These are phyloP conservation scores for Nerophis ophidion DNA, from an alignment of 2,113 vertebrate species.

Conservation along the genomic window DNA sequence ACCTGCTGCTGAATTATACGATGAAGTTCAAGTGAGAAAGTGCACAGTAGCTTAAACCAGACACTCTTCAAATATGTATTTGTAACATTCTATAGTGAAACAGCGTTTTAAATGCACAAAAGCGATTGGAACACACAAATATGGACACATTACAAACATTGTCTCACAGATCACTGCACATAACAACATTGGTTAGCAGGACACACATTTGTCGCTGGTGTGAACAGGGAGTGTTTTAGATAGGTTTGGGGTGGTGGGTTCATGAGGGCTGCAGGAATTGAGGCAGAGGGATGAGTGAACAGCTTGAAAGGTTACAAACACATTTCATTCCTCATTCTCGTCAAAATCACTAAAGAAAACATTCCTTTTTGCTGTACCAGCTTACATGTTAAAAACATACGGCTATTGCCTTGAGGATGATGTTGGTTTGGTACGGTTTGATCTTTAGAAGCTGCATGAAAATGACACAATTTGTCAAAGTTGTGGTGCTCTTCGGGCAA, in stretches of 20 bases:
- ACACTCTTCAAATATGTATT: too few relatives aligned
- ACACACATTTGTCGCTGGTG: slow-evolving; percentile 33
- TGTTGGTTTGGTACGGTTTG: slow-evolving; percentile 8
- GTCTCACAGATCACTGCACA: slow-evolving; percentile 20
- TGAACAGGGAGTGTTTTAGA: slow-evolving; percentile 28
- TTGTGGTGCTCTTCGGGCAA: slow-evolving; percentile 13
- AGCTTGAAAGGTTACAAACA: slow-evolving; percentile 50
- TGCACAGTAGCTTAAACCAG: too few relatives aligned
- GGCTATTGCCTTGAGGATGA: slow-evolving; percentile 1
- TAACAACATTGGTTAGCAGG: slow-evolving; percentile 39
- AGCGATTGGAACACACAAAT: slow-evolving; percentile 1
- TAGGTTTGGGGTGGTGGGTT: slow-evolving; percentile 15
- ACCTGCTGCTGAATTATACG: too few relatives aligned
- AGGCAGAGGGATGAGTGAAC: slow-evolving; percentile 49
- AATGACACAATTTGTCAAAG: slow-evolving; percentile 8
- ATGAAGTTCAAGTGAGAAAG: too few relatives aligned
- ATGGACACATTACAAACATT: slow-evolving; percentile 12
- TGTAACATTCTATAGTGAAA: too few relatives aligned
- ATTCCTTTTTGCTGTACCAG: slow-evolving; percentile 34
- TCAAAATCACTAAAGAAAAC: slow-evolving; percentile 41
- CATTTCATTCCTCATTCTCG: slow-evolving; percentile 52
- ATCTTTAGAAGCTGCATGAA: slow-evolving; percentile 5
- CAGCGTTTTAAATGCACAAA: neutral
- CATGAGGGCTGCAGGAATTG: slow-evolving; percentile 23
- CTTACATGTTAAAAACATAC: slow-evolving; percentile 18